Percentiles rank a stretch among this genome's conserved stretches.
Evolutionary conservation across 2,113 vertebrate species (phyloP).

Genomic region (Cepphus grylle): DNA sequence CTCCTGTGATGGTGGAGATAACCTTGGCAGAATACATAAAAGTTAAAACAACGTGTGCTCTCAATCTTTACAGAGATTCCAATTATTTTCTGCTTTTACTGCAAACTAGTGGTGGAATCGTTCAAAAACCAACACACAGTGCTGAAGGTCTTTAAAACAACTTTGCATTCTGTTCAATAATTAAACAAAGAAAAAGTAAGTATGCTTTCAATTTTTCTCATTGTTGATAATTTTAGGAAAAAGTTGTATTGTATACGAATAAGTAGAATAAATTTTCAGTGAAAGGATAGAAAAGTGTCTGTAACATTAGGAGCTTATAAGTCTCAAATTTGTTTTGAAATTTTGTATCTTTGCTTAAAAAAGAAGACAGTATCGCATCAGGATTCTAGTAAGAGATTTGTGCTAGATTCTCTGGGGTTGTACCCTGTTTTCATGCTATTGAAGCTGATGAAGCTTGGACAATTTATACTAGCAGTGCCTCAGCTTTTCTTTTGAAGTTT

Average conservation of each 20-base stretch:
- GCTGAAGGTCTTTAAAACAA: neutral
- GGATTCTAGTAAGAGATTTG: neutral
- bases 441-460: neutral
- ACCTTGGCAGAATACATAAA: neutral
- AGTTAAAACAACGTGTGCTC: neutral
- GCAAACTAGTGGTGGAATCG: neutral
- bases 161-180: neutral
- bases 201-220: neutral
- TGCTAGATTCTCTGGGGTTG: neutral
- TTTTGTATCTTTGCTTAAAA: neutral
- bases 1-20: neutral
- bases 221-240: neutral
- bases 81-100: neutral
- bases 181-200: slow-evolving; percentile 13
- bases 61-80: neutral
- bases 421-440: neutral
- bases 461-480: neutral
- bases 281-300: neutral
- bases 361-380: neutral
- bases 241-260: neutral
- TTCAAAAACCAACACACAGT: neutral
- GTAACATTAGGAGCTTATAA: neutral
- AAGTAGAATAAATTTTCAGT: neutral
- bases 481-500: neutral
- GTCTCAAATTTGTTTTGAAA: neutral